phyloP scores from a whole-genome alignment of 2,113 vertebrate species.

The Entomyzon cyanotis region DNA sequence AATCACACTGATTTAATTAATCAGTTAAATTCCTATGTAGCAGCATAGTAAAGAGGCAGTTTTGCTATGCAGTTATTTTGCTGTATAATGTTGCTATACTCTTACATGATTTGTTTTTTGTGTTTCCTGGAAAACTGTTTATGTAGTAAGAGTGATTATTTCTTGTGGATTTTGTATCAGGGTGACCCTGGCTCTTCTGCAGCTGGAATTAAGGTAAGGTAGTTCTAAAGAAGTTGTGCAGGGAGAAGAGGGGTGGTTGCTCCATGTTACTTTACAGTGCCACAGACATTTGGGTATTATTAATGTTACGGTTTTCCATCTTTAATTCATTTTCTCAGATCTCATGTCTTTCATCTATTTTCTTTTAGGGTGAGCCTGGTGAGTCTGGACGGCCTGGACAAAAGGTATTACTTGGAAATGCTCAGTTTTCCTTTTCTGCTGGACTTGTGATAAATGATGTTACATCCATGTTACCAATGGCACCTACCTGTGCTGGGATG shows the following conservation, averaged over 20 bases:
- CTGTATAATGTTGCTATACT: not conserved
- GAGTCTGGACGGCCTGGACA: slow-evolving; percentile 89
- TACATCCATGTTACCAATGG: not conserved
- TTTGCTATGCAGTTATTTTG: not conserved
- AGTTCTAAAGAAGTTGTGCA: not conserved
- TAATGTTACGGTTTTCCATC: not conserved
- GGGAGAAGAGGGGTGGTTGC: not conserved
- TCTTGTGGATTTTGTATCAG: slow-evolving; percentile 75
- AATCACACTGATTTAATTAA: not conserved
- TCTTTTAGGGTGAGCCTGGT: slow-evolving; percentile 91
- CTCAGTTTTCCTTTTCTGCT: not conserved
- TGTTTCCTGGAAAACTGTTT: not conserved
- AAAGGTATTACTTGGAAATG: slow-evolving; percentile 83
- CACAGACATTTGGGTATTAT: not conserved
- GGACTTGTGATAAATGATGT: not conserved
- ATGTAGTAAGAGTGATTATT: slow-evolving; percentile 16
- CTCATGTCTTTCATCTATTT: not conserved
- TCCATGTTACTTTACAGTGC: not conserved
- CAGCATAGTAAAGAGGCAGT: not conserved
- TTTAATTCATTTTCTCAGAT: not conserved
- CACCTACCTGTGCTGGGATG: not conserved
- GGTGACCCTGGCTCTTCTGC: slow-evolving; percentile 96
- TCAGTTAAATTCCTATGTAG: not conserved
- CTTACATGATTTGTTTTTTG: not conserved
- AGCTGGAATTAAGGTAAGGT: slow-evolving; percentile 95